phyloP scores from a whole-genome alignment of 2,888 invertebrate species.

The Habroteleia sp. region DNA sequence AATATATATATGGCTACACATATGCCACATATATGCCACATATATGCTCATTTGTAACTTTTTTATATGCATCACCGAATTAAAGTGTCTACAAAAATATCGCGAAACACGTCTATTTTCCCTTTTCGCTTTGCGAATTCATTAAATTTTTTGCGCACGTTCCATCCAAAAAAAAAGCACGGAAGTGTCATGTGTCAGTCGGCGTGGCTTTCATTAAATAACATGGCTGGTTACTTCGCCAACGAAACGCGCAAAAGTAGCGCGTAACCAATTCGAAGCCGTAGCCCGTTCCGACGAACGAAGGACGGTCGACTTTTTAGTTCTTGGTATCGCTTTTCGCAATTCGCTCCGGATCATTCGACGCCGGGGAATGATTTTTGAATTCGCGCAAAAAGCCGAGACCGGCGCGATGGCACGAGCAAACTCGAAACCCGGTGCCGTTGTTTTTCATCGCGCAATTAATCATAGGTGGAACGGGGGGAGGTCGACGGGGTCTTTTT shows the following conservation, averaged over 20 bases:
- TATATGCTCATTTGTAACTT: no score
- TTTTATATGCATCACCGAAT: no score
- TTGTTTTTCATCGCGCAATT: constrained; percentile 22
- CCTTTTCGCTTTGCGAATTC: constrained; percentile 9
- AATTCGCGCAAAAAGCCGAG: constrained; percentile 15
- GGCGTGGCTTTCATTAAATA: constrained; percentile 42
- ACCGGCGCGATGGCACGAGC: constrained; percentile 38
- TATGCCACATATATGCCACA: no score
- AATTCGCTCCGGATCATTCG: constrained; percentile 45
- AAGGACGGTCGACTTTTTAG: constrained; percentile 35
- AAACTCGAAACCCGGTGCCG: constrained; percentile 18
- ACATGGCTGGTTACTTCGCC: constrained; percentile 35
- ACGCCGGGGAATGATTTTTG: constrained; percentile 27
- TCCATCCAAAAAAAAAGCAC: constrained; percentile 17
- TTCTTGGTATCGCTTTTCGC: constrained; percentile 38
- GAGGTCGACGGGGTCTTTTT: constrained; percentile 2
- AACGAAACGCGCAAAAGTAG: constrained; percentile 37
- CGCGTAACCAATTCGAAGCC: constrained; percentile 40
- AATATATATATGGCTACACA: no score
- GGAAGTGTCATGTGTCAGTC: constrained; percentile 29
- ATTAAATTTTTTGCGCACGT: constrained; percentile 26
- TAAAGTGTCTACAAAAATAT: constrained; percentile 7
- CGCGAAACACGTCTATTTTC: neutral
- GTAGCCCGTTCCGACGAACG: constrained; percentile 17
- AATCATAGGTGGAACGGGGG: constrained; percentile 24